Evolutionary conservation across 2,797 vertebrate species (phyloP).

Genomic region (Squalus acanthias): DNA sequence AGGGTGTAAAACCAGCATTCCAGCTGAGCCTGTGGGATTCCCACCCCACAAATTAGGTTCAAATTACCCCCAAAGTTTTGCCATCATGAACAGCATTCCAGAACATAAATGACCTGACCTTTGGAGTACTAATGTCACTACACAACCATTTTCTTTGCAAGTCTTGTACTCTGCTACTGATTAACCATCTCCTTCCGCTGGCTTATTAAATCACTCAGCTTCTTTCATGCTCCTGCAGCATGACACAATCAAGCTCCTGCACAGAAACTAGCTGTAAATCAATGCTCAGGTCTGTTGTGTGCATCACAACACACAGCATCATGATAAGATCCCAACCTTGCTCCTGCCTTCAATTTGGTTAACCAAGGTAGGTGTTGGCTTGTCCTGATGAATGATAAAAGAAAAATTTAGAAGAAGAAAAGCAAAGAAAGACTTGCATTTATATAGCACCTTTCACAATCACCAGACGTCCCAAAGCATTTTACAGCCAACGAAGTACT

Average conservation of each 20-base stretch:
- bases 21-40: too few species aligned
- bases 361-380: neutral
- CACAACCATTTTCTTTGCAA: too few species aligned
- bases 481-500: too few species aligned
- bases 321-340: neutral
- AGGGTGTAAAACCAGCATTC: neutral
- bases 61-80: neutral
- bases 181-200: neutral
- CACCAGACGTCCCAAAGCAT: too few species aligned
- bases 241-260: neutral
- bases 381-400: too few species aligned
- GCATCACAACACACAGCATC: neutral
- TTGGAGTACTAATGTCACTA: too few species aligned
- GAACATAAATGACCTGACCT: too few species aligned
- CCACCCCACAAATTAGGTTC: neutral
- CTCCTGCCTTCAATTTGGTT: neutral
- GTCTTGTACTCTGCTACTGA: too few species aligned
- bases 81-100: too few species aligned
- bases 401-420: too few species aligned
- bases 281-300: neutral
- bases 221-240: neutral
- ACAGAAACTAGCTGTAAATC: neutral
- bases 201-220: neutral
- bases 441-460: too few species aligned
- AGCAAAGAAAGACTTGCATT: too few species aligned